These are phyloP conservation scores for Stichopus horrens DNA, from an alignment of 53 echinoderm and acorn worm genomes.

Conservation along the genomic window DNA sequence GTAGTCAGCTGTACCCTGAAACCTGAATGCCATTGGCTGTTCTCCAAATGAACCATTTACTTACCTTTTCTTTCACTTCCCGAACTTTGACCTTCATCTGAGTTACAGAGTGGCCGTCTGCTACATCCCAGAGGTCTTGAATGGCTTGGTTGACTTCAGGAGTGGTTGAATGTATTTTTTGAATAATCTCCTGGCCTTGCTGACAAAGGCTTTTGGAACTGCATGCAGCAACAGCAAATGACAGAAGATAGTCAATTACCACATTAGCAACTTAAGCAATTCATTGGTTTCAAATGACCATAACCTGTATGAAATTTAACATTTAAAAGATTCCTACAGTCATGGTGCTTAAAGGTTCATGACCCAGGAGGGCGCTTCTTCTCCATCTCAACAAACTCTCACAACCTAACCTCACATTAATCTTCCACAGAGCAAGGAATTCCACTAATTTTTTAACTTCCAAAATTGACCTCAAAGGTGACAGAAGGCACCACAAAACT, in stretches of 20 bases:
- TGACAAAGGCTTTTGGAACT: conserved; percentile 26
- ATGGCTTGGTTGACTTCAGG: conserved; percentile 33
- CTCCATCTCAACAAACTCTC: no score
- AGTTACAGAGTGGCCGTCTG: conserved; percentile 2
- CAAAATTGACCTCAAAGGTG: no score
- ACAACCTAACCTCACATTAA: no score
- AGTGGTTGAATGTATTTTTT: conserved; percentile 16
- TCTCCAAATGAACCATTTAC: neutral
- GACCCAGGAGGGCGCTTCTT: no score
- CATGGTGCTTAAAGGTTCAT: no score
- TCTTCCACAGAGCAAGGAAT: no score
- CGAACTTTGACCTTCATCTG: conserved; percentile 40
- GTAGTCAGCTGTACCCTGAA: no score
- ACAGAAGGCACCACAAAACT: no score
- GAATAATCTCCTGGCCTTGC: conserved; percentile 27
- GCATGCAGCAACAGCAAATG: neutral
- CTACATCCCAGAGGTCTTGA: conserved; percentile 40
- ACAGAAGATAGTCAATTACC: no score
- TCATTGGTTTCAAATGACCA: neutral
- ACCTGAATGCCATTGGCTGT: no score
- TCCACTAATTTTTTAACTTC: no score
- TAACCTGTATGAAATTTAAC: neutral
- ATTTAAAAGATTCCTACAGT: neutral
- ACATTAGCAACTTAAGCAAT: neutral
- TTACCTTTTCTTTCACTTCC: conserved; percentile 35